Conservation (phyloP, 2,888 invertebrate species). For the Eupithecia pulchellata region DNA sequence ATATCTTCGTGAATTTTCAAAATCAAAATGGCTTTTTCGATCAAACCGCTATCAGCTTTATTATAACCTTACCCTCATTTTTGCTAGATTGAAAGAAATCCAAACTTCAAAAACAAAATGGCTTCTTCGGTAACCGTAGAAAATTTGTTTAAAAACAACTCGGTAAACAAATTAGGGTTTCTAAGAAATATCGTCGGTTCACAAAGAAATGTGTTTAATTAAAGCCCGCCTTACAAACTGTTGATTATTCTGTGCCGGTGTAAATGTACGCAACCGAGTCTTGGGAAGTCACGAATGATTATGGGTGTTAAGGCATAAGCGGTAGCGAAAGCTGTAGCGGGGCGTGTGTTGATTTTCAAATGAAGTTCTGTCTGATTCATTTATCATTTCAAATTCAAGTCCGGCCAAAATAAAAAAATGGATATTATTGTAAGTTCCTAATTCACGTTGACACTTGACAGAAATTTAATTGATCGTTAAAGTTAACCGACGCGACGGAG, state of each 20-base stretch:
- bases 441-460: too few species aligned
- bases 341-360: neutral
- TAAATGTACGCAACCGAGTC: conserved; percentile 53
- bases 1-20: too few species aligned
- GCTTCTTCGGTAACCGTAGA: conserved; percentile 18
- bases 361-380: too few species aligned
- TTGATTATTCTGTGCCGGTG: conserved; percentile 38
- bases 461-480: too few species aligned
- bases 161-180: conserved; percentile 35
- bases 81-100: too few species aligned
- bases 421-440: too few species aligned
- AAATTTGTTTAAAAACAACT: conserved; percentile 32
- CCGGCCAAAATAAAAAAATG: too few species aligned
- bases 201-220: conserved; percentile 77
- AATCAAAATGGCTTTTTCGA: too few species aligned
- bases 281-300: conserved; percentile 54
- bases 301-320: conserved; percentile 37
- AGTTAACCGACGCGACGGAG: too few species aligned
- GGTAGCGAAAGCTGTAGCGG: conserved; percentile 36
- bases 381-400: too few species aligned
- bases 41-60: too few species aligned
- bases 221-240: conserved; percentile 50
- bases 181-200: conserved; percentile 47
- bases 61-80: too few species aligned
- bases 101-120: conserved; percentile 14